Conservation (phyloP, 2,797 vertebrate species). For the Psittacula echo region DNA sequence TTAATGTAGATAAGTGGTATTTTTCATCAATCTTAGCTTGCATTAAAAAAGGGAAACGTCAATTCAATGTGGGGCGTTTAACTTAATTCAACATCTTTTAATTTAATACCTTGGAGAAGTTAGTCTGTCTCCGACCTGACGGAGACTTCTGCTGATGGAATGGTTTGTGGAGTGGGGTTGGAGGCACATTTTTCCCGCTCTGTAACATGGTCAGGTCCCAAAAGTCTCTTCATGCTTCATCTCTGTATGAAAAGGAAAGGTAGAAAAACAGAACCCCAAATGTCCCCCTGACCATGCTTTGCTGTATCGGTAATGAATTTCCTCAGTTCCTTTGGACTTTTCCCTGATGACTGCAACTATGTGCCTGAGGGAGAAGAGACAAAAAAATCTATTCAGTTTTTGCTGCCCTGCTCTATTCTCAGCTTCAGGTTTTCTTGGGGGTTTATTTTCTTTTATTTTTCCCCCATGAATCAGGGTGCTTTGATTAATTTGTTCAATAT, state of each 20-base stretch:
- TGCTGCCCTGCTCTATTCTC: background rate
- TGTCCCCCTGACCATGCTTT: background rate
- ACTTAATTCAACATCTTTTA: slow-evolving; percentile 86
- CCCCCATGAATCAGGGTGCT: background rate
- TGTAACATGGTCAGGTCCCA: slow-evolving; percentile 23
- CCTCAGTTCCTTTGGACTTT: background rate
- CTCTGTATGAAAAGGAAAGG: background rate
- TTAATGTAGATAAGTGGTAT: slow-evolving; percentile 99
- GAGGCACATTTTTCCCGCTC: slow-evolving; percentile 22
- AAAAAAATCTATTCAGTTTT: background rate
- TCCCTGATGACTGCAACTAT: background rate
- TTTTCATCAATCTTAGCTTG: slow-evolving; percentile 89
- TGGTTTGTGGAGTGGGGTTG: slow-evolving; percentile 53
- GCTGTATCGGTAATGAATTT: background rate
- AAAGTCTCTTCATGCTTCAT: background rate
- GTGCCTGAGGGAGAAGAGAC: background rate
- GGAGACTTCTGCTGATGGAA: slow-evolving; percentile 79
- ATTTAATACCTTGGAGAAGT: slow-evolving; percentile 86
- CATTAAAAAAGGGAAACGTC: slow-evolving; percentile 85
- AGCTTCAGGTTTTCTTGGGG: background rate
- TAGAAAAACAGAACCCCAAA: background rate
- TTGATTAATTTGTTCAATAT: background rate
- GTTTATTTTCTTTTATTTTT: background rate
- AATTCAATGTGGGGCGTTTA: slow-evolving; percentile 82
- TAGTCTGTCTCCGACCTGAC: slow-evolving; percentile 73